These are phyloP conservation scores for Drosophila limbata DNA, from an alignment of 2,888 invertebrate species.

Conservation along the genomic window DNA sequence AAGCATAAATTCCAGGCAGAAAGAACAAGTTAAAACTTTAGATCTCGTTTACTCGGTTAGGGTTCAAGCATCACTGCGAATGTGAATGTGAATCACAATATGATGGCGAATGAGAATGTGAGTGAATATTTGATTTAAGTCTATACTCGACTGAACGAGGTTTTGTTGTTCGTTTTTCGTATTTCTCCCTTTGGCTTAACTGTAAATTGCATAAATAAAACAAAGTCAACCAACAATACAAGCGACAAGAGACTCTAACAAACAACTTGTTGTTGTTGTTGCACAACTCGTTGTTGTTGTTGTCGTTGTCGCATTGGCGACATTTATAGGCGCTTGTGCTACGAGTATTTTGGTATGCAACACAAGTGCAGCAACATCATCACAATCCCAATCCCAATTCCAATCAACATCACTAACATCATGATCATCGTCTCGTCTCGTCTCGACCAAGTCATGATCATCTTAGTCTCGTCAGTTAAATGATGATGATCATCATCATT, in stretches of 20 bases:
- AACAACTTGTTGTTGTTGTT: conserved; percentile 43
- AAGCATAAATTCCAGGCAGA: conserved; percentile 25
- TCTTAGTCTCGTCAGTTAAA: conserved; percentile 41
- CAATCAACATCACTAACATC: conserved; percentile 44
- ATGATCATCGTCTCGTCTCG: conserved; percentile 48
- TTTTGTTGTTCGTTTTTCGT: conserved; percentile 23
- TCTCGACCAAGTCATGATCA: conserved; percentile 50
- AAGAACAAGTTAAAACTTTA: conserved; percentile 19
- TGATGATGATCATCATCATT: conserved; percentile 49
- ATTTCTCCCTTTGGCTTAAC: conserved; percentile 60
- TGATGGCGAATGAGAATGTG: conserved; percentile 30
- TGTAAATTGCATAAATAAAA: conserved; percentile 81
- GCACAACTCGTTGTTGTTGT: conserved; percentile 23
- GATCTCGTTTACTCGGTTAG: conserved; percentile 8
- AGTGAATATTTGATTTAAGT: conserved; percentile 56
- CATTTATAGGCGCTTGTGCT: conserved; percentile 70
- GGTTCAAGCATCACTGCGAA: conserved; percentile 24
- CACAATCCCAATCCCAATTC: conserved; percentile 20
- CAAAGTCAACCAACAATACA: conserved; percentile 53
- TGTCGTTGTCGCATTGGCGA: conserved; percentile 60
- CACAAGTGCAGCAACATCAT: conserved; percentile 74
- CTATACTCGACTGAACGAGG: conserved; percentile 12
- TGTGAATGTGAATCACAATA: conserved; percentile 10
- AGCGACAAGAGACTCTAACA: conserved; percentile 39
- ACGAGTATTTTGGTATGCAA: conserved; percentile 73